Evolutionary conservation across 2,113 vertebrate genomes (phyloP), one percentile per base, ranked within the genome.

Genomic region (Apteryx owenii): DNA sequence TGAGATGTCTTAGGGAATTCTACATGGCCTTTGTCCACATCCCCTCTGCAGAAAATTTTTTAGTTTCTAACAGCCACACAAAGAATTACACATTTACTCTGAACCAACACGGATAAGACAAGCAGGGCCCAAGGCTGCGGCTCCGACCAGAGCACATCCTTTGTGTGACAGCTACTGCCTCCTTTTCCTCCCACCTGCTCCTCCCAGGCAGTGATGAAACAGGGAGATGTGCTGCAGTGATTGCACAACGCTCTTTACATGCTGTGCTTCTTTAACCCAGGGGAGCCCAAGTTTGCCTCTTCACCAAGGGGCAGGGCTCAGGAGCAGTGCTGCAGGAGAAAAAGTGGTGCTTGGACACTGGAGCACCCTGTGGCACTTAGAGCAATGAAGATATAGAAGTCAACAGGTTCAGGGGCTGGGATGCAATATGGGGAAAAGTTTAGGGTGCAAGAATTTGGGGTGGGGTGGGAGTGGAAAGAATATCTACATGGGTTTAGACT

Each of bases 251-350:
- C 29, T 44, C 50, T 64, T 20, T 54, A 80, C 42, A 28, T 1
- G 0, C 29, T 8, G 31, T 36, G 65, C 60, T 62, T 77, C 62
- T n/a, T 48, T 44, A n/a, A 50, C 78, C 65, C 72, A 0, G 0
- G 21, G 53, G 71, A 82, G 51, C 31, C 69, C 23, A 33, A 14
- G 44, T 31, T 26, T 16, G 62, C 7, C 46, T 71, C 77, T 38
- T 17, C 54, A 77, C 69, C 64, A 51, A 81, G 65, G 92, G 85
- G 69, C 58, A 77, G 85, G 69, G 88, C 69, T 46, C 42, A 2
- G 18, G 56, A 80, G 92, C 84, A 36, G 44, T 2, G 81, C 68
- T 65, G 60, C 60, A 12, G 58, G 36, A 44, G 25, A 50, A 78
- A 61, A 38, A 54, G 69, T 0, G 6, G 38, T 58, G 64, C 80